These are phyloP conservation scores for Plebejus anna DNA, from an alignment of 2,888 invertebrate species.

Conservation along the genomic window DNA sequence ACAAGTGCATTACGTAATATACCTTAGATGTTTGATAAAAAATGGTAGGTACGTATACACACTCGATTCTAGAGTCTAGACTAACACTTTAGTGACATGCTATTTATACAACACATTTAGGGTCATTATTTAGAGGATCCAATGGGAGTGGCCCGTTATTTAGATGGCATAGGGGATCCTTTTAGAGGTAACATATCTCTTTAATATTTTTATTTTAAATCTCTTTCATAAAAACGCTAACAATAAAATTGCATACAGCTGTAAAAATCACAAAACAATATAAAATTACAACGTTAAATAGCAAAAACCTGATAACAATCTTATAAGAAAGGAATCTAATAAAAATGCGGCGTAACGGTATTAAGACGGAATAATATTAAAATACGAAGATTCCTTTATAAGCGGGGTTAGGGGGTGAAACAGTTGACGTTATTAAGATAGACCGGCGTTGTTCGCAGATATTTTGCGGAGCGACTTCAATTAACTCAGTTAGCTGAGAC, in stretches of 20 bases:
- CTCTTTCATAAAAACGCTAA: too few species aligned
- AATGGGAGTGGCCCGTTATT: too few species aligned
- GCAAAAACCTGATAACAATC: not conserved
- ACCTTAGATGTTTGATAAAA: not conserved
- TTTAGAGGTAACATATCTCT: too few species aligned
- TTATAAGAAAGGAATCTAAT: not conserved
- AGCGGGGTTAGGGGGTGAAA: constrained; percentile 11
- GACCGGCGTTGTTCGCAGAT: not conserved
- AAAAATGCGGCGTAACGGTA: constrained; percentile 5
- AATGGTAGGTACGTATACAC: not conserved
- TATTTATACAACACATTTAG: too few species aligned
- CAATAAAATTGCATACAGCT: too few species aligned
- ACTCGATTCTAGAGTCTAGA: too few species aligned
- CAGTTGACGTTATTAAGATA: constrained; percentile 22
- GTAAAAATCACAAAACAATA: not conserved
- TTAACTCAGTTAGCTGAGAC: constrained; percentile 14
- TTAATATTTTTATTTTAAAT: too few species aligned
- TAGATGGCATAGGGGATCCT: too few species aligned
- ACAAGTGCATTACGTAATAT: not conserved
- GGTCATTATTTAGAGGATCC: too few species aligned
- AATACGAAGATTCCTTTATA: constrained; percentile 23
- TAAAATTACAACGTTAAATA: not conserved
- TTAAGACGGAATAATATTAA: constrained; percentile 12
- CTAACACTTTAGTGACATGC: too few species aligned
- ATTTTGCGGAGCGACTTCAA: constrained; percentile 11